A percentile compares a stretch with the other conserved stretches of the same genome.
These are phyloP conservation scores for Hoplias malabaricus DNA, from an alignment of 2,113 vertebrate species.

Conservation along the genomic window DNA sequence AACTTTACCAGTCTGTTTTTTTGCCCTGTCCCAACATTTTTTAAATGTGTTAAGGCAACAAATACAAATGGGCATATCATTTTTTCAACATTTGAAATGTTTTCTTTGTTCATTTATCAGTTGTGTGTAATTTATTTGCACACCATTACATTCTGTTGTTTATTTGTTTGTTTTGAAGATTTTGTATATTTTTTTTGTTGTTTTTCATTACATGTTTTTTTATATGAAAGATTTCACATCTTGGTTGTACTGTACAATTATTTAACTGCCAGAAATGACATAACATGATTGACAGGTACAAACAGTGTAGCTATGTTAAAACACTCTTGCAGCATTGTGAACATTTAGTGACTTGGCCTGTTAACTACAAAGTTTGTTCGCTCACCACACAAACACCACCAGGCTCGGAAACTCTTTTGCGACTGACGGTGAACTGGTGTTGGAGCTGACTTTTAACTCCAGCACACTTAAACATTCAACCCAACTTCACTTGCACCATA, in stretches of 20 bases:
- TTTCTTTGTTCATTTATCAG: too few species aligned
- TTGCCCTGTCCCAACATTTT: too few species aligned
- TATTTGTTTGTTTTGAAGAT: neutral
- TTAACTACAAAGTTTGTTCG: neutral
- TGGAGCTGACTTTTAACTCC: slow-evolving; percentile 15
- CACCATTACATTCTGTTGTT: too few species aligned
- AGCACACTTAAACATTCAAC: slow-evolving; percentile 29
- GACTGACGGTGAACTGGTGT: neutral
- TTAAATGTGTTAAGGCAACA: too few species aligned
- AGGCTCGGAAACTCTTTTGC: neutral
- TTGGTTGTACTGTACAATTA: neutral
- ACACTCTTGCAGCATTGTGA: neutral
- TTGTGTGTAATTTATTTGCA: too few species aligned
- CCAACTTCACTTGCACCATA: too few species aligned
- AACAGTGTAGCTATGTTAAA: neutral
- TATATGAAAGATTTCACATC: neutral
- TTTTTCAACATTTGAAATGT: too few species aligned
- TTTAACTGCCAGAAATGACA: neutral
- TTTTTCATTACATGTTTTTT: neutral
- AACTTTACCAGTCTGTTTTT: too few species aligned
- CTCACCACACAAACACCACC: neutral
- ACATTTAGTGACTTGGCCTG: neutral
- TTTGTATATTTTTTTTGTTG: neutral
- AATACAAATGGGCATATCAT: too few species aligned
- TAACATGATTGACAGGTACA: neutral